Evolutionary conservation across 2,888 invertebrate species (phyloP).

Genomic region (Melolontha melolontha): DNA sequence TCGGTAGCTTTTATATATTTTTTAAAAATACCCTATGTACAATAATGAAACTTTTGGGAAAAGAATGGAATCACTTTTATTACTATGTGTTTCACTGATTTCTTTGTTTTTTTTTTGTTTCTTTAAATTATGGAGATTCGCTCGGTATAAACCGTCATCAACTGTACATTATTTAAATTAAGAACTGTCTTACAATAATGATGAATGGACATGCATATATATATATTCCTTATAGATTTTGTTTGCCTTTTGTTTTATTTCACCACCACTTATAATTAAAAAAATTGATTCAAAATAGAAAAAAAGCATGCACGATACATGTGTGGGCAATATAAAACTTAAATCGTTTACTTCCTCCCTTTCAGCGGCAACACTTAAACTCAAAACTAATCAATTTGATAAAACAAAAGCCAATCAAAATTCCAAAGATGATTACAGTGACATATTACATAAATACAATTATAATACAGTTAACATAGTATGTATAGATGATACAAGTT

Average conservation of each 20-base stretch:
- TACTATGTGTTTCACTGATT: conserved; percentile 31
- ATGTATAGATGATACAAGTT: conserved; percentile 42
- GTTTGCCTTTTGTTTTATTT: conserved; percentile 57
- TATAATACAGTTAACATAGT: conserved; percentile 60
- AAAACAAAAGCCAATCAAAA: conserved; percentile 58
- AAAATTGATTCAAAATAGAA: conserved; percentile 12
- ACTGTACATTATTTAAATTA: conserved; percentile 49
- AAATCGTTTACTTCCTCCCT: conserved; percentile 2
- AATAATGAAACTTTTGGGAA: conserved; percentile 29
- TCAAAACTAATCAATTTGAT: conserved; percentile 22
- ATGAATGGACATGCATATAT: conserved; percentile 56
- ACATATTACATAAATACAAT: conserved; percentile 61
- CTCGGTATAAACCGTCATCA: conserved; percentile 55
- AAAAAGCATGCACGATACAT: conserved; percentile 6
- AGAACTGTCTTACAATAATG: conserved; percentile 47
- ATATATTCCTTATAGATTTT: conserved; percentile 46
- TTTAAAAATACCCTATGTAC: conserved; percentile 45
- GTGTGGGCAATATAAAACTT: conserved; percentile 25
- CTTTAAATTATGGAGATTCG: conserved; percentile 58
- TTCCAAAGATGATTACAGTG: conserved; percentile 41
- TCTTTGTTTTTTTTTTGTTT: conserved; percentile 32
- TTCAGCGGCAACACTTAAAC: conserved; percentile 10
- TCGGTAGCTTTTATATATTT: conserved; percentile 38
- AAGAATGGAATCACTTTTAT: conserved; percentile 33
- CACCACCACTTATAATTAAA: conserved; percentile 30